A percentile compares a stretch with the other conserved stretches of the same genome.
phyloP scores from a whole-genome alignment of 1,140 invertebrate species.

The Panonychus citri region DNA sequence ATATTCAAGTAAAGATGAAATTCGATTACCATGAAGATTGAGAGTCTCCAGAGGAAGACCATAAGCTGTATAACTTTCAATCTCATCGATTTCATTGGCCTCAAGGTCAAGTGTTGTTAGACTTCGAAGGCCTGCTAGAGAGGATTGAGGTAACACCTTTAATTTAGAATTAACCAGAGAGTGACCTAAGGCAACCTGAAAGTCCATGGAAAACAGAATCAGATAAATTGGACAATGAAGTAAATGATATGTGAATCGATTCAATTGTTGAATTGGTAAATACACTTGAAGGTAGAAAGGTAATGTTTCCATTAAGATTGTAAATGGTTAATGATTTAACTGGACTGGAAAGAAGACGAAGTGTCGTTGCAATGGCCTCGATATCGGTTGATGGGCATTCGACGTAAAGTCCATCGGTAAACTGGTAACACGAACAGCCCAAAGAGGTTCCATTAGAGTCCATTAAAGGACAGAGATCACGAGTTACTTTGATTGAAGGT shows the following conservation, averaged over 20 bases:
- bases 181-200: conserved; percentile 45
- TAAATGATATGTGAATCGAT: conserved; percentile 49
- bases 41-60: conserved; percentile 53
- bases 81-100: conserved; percentile 51
- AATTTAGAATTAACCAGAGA: conserved; percentile 58
- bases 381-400: conserved; percentile 60
- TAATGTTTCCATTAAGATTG: conserved; percentile 49
- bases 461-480: background rate
- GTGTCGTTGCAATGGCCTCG: conserved; percentile 26
- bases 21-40: conserved; percentile 57
- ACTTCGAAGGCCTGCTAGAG: conserved; percentile 42
- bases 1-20: conserved; percentile 38
- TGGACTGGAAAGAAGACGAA: conserved; percentile 28
- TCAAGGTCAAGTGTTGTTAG: conserved; percentile 56
- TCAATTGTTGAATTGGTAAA: conserved; percentile 44
- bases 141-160: conserved; percentile 49
- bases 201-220: conserved; percentile 46
- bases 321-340: conserved; percentile 66
- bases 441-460: background rate
- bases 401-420: conserved; percentile 64
- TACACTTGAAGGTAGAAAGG: conserved; percentile 37
- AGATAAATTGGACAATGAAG: conserved; percentile 42
- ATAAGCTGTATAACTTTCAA: conserved; percentile 64
- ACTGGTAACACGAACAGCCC: conserved; percentile 60
- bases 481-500: background rate